These are phyloP conservation scores for Drosophila prolongata DNA, from an alignment of 2,888 invertebrate species.

Conservation along the genomic window DNA sequence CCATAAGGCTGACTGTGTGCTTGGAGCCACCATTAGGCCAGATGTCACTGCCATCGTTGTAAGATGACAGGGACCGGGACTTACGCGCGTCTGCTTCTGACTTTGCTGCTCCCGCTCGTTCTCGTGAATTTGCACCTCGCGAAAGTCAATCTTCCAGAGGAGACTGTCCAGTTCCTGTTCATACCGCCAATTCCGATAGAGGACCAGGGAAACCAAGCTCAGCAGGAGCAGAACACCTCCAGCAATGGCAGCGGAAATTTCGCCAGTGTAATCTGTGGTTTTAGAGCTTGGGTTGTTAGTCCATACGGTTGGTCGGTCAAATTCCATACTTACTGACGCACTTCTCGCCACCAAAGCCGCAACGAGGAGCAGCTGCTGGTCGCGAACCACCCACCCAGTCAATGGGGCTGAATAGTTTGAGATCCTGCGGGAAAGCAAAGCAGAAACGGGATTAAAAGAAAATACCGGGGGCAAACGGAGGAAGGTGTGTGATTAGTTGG, in stretches of 20 bases:
- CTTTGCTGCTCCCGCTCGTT: conserved; percentile 85
- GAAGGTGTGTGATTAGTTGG: conserved; percentile 3
- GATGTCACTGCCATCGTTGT: neutral
- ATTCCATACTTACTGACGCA: conserved; percentile 91
- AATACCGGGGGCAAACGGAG: conserved; percentile 1
- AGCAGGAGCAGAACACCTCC: conserved; percentile 91
- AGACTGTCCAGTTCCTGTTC: conserved; percentile 96
- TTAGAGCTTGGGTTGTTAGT: neutral
- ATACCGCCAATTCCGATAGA: conserved; percentile 96
- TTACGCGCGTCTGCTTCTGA: conserved; percentile 83
- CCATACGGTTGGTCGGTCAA: neutral
- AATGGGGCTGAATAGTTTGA: conserved; percentile 89
- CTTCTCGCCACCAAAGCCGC: conserved; percentile 95
- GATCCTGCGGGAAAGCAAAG: conserved; percentile 86
- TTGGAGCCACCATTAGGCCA: neutral
- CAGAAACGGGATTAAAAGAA: conserved; percentile 1
- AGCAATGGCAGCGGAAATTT: conserved; percentile 92
- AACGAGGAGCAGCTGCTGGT: conserved; percentile 93
- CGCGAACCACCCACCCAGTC: conserved; percentile 90
- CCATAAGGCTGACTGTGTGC: too few species aligned
- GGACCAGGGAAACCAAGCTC: conserved; percentile 89
- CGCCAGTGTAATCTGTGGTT: conserved; percentile 90
- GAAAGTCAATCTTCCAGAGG: conserved; percentile 97
- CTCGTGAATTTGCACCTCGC: conserved; percentile 92
- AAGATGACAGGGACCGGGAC: conserved; percentile 27